Base-by-base conservation (phyloP, 2,113 vertebrate species). In the Calypte anna region DNA sequence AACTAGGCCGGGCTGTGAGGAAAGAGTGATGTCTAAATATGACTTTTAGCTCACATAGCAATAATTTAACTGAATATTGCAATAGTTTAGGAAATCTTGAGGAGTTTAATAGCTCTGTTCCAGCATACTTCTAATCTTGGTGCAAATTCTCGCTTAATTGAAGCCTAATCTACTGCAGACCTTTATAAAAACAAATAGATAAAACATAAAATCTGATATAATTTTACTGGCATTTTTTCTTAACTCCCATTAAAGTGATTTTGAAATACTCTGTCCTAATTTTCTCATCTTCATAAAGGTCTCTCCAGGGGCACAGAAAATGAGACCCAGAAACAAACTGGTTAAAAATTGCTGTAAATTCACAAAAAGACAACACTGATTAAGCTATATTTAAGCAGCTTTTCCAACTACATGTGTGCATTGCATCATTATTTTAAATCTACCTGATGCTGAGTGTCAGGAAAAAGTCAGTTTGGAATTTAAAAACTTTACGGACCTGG, bases 1-100 rank as follows among this genome's bases (percentile, higher is more conserved):
- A 99, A 95, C 98, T 98, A 43, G 99, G 99, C 33, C 98, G 98
- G 11, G 99, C 99, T 99, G 96, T 83, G 87, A 92, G 88, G 93
- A 84, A 85, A 82, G 7, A 74, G 43, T 53, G 30, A 85, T 79
- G 14, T 9, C n/a, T n/a, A 93, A 62, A 15, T 92, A 76, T 7
- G 53, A 89, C 22, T 72, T 69, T 48, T 31, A 76, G 24, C 28
- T 22, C 10, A 33, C 9, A 12, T 2, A 61, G 15, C 17, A 46
- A 16, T 25, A 8, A 28, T 66, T 54, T 74, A 77, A 22, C 12
- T 16, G 40, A 59, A 50, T 19, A 51, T 2, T 76, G n/a, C 40
- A 75, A 20, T 7, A 70, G 59, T 36, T 48, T 23, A 33, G 38
- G 46, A 50, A 31, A 66, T 14, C 10, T 10, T 25, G 8, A 7